Conservation (phyloP, 2,113 vertebrate genomes). For the Anarrhichthys ocellatus region DNA sequence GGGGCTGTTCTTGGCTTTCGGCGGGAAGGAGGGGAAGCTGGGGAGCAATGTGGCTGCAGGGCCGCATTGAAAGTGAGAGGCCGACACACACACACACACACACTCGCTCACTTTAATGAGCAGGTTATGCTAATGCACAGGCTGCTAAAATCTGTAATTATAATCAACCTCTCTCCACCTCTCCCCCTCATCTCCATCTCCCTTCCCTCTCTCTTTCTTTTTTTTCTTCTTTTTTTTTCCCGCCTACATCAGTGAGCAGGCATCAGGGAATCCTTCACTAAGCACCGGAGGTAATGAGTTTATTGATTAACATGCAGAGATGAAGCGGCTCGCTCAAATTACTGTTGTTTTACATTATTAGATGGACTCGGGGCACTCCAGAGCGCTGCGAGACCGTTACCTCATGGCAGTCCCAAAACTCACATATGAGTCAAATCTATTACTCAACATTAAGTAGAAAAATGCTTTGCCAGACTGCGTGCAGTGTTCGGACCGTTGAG, state of each 20-base stretch:
- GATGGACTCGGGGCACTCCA: conserved; percentile 68
- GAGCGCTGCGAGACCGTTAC: conserved; percentile 61
- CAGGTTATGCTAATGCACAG: conserved; percentile 84
- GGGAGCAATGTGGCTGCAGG: conserved; percentile 76
- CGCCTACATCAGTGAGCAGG: conserved; percentile 70
- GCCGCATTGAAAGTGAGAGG: conserved; percentile 56
- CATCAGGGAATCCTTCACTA: conserved; percentile 78
- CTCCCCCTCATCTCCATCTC: conserved; percentile 51
- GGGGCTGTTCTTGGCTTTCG: conserved; percentile 69
- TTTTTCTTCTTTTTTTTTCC: conserved; percentile 37
- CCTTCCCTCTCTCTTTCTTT: conserved; percentile 52
- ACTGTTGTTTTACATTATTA: conserved; percentile 81
- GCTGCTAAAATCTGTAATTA: conserved; percentile 86
- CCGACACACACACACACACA: conserved; percentile 29
- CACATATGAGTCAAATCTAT: conserved; percentile 42
- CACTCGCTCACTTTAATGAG: conserved; percentile 80
- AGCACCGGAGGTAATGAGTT: conserved; percentile 80
- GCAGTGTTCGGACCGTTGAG: conserved; percentile 29
- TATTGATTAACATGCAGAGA: conserved; percentile 81
- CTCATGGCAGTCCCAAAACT: conserved; percentile 61
- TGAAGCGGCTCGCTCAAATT: conserved; percentile 75
- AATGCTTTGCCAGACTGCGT: conserved; percentile 18
- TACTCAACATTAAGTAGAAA: conserved; percentile 37
- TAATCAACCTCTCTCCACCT: conserved; percentile 82
- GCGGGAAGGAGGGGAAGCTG: conserved; percentile 62